Percentiles rank a stretch among this genome's conserved stretches.
Conservation (phyloP, 2,797 vertebrate genomes). For the Mormyrops boulengeri region DNA sequence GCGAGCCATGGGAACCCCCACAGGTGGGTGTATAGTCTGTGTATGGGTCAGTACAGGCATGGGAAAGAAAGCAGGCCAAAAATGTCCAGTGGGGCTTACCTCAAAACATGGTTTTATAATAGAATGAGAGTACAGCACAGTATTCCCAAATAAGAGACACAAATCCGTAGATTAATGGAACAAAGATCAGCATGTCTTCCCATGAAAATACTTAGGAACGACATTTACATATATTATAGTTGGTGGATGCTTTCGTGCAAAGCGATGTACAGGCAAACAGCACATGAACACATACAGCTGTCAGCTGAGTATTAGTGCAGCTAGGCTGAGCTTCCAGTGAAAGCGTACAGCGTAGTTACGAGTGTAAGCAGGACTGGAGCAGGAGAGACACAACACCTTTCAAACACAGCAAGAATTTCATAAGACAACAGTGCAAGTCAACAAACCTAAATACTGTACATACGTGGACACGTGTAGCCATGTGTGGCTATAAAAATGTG, state of each 20-base stretch:
- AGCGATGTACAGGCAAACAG: not conserved
- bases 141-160: not conserved
- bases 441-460: not conserved
- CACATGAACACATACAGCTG: not conserved
- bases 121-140: not conserved
- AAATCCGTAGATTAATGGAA: not conserved
- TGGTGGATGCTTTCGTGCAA: not conserved
- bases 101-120: not conserved
- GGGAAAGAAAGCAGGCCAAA: not conserved
- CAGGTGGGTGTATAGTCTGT: not conserved
- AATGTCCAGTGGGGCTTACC: not conserved
- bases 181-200: not conserved
- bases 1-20: not conserved
- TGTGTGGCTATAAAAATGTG: not conserved
- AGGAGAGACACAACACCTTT: not conserved
- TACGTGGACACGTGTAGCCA: not conserved
- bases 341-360: not conserved
- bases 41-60: not conserved
- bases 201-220: not conserved
- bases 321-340: not conserved
- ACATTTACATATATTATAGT: not conserved
- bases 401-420: not conserved
- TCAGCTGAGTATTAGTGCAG: not conserved
- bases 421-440: not conserved
- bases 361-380: not conserved